Percentiles rank a stretch among this genome's conserved stretches.
Conservation (phyloP, 2,113 vertebrate species). For the Oncorhynchus mykiss region DNA sequence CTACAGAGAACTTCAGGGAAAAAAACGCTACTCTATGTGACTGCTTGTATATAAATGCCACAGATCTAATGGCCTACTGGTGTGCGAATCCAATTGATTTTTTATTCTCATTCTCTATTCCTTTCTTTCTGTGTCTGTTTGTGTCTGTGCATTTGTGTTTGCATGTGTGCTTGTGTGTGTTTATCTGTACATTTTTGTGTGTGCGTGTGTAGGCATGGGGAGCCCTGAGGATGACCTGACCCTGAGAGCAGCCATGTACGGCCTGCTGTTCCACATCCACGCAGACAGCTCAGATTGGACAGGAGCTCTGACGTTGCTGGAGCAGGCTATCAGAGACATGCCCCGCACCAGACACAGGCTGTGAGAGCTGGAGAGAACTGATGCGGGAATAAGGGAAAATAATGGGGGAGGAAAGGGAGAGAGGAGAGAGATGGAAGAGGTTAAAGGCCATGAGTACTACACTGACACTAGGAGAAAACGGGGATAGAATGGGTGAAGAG, state of each 20-base stretch:
- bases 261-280: slow-evolving; percentile 76
- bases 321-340: slow-evolving; percentile 75
- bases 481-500: background rate
- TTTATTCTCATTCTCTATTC: background rate
- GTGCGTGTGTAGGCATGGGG: slow-evolving; percentile 51
- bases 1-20: no score
- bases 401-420: background rate
- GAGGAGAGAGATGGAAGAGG: background rate
- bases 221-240: slow-evolving; percentile 69
- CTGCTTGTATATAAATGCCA: background rate
- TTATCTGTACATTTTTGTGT: background rate
- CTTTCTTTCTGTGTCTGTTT: background rate
- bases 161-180: background rate
- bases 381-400: background rate
- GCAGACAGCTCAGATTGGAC: slow-evolving; percentile 77
- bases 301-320: slow-evolving; percentile 77
- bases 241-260: slow-evolving; percentile 76
- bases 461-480: no score
- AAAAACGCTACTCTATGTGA: no score
- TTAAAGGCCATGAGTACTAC: background rate
- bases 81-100: background rate
- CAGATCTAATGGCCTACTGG: background rate
- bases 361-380: slow-evolving; percentile 70
- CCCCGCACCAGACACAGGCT: slow-evolving; percentile 74
- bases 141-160: background rate